Evolutionary conservation across 2,888 invertebrate species (phyloP), one percentile per base, ranked within the genome.

Genomic region (Dendrolimus pini): DNA sequence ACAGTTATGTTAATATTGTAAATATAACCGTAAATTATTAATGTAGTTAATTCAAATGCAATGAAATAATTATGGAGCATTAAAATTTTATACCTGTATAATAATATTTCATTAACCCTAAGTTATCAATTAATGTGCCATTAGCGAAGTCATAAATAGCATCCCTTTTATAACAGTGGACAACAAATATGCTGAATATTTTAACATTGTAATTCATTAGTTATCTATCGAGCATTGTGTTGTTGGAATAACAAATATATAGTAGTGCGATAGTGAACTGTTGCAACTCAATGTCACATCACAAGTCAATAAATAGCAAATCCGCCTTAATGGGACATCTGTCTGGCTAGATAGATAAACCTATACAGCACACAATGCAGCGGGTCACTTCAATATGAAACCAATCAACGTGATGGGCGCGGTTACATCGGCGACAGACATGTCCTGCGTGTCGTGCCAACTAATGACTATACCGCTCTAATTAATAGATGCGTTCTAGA

Each of bases 361-460:
- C 62, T 58, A 61, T 60, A 65, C 67, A 68, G 47, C 9, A 64
- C 65, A 77, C 79, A 80, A 75, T 72, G 69, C 72, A 70, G 65
- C 68, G 65, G 75, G 75, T 76, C 74, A 74, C 76, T 83, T 77
- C 82, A 82, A 83, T 83, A 78, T 80, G 77, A 78, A 82, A 75
- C 80, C 85, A 85, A 88, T 87, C 83, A 82, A 73, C 69, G 62
- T 77, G 82, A 85, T 82, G 80, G 76, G 82, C 71, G 74, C 67
- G 61, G 62, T 71, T 61, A 65, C 70, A 64, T 63, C 60, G 61
- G 66, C 64, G 67, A 65, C 69, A 69, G 70, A 73, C 74, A 72
- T 74, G 72, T 73, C 75, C 72, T 71, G 71, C 67, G 67, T 71
- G 75, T 74, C 74, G 67, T 66, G 65, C 64, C 71, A 76, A 77